These are phyloP conservation scores for Emydura subglobosa DNA, from an alignment of 2,113 vertebrate genomes.

Conservation along the genomic window DNA sequence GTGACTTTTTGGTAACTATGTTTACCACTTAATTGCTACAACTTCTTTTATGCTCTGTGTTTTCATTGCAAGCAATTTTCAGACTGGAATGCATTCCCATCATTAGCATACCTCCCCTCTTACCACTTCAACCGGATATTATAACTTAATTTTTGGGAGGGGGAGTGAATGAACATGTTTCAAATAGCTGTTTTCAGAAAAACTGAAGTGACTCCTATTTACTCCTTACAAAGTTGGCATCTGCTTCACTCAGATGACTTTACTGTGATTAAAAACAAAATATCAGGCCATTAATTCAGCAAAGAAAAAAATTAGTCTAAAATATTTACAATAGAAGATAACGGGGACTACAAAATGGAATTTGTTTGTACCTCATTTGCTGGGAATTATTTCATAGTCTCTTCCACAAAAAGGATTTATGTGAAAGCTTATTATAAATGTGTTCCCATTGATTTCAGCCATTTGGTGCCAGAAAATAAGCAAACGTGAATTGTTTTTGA, in stretches of 20 bases:
- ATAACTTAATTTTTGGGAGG: background rate
- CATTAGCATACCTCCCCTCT: background rate
- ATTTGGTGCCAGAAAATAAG: slow-evolving; percentile 27
- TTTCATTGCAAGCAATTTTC: slow-evolving; percentile 4
- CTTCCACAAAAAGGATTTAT: background rate
- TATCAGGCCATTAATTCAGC: background rate
- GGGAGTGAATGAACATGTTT: slow-evolving; percentile 2
- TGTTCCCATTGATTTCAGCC: slow-evolving; percentile 25
- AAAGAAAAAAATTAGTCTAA: slow-evolving; percentile 30
- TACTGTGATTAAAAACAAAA: background rate
- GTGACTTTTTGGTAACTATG: background rate
- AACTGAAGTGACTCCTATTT: background rate
- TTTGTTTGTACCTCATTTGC: slow-evolving; percentile 2
- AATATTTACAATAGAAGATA: slow-evolving; percentile 46
- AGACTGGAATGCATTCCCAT: background rate
- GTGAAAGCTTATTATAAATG: slow-evolving; percentile 39
- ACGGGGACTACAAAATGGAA: slow-evolving; percentile 10
- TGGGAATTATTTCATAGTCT: background rate
- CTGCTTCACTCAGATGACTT: slow-evolving; percentile 4
- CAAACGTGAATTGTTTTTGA: background rate
- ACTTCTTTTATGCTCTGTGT: background rate
- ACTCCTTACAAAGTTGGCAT: background rate
- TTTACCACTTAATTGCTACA: background rate
- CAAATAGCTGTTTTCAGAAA: slow-evolving; percentile 24
- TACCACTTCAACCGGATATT: slow-evolving; percentile 10